These are phyloP conservation scores for Petrocephalus schoutedeni DNA, from an alignment of 2,797 vertebrate species.

Conservation along the genomic window DNA sequence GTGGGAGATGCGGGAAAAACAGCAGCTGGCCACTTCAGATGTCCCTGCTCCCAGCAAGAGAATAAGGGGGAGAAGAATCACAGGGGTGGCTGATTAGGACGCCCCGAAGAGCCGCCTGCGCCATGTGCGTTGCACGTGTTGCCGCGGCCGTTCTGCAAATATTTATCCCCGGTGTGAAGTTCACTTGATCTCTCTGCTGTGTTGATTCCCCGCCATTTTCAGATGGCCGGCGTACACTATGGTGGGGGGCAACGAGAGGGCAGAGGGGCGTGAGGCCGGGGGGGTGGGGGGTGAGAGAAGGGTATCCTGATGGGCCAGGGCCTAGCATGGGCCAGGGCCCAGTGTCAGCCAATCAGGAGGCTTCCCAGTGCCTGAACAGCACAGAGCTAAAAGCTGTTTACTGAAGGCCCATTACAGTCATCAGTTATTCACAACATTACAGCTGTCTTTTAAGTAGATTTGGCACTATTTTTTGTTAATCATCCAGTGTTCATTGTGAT, in stretches of 20 bases:
- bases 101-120: slow-evolving; percentile 45
- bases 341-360: no score
- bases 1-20: slow-evolving; percentile 23
- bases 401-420: background rate
- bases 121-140: slow-evolving; percentile 74
- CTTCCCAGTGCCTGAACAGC: background rate
- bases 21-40: slow-evolving; percentile 27
- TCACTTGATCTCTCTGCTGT: slow-evolving; percentile 70
- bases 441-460: background rate
- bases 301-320: background rate
- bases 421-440: background rate
- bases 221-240: slow-evolving; percentile 56
- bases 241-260: slow-evolving; percentile 53
- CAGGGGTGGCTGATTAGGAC: slow-evolving; percentile 40
- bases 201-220: slow-evolving; percentile 70
- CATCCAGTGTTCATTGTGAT: background rate
- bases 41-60: background rate
- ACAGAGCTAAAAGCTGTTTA: background rate
- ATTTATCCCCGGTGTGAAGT: slow-evolving; percentile 72
- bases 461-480: background rate
- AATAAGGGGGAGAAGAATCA: slow-evolving; percentile 23
- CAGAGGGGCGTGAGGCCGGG: slow-evolving; percentile 15
- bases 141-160: slow-evolving; percentile 70
- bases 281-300: background rate
- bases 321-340: background rate